Base-by-base conservation (phyloP, 2,888 invertebrate species). In the Deroplatys truncata region DNA sequence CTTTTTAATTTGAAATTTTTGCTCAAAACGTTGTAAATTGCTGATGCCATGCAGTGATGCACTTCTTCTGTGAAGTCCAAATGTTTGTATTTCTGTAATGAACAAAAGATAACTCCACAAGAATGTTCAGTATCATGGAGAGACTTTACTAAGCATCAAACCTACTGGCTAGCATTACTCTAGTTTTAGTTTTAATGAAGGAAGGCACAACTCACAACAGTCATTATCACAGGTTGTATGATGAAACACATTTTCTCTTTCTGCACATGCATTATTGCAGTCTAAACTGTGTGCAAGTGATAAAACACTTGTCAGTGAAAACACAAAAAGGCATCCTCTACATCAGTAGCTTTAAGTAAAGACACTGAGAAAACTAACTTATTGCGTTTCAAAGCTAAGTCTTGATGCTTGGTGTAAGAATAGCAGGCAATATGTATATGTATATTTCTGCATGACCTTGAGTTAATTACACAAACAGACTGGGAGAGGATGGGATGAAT, bases 381-480 rank as follows among this genome's bases (percentile, higher is more conserved):
- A 86, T 82, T 86, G 72, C 28, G 31, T 29, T 82, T 29, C 31
- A 86, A 86, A 29, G 86, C 31, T 86, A 25, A 29, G 7, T 86
- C 82, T 72, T 86, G 29, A 86, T 82, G 28, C 49, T 72, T 72
- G 56, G 56, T 72, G 7, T 72, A 72, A 5, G 56, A 43, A 28
- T 31, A 86, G 82, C 86, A 82, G 82, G 86, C 83, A 28, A 29
- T 72, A 72, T 56, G 35, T 31, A 87, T 87, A 49, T 10, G 7
- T 56, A 72, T 16, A 72, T 72, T 72, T 72, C 87, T 87, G 87
- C 87, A 87, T 87, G 87, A 87, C 83, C 87, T 87, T 87, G 35
- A 43, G 25, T 82, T 87, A 87, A 87, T 87, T 87, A 83, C 86
- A 82, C 35, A 87, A 29, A 20, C 35, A 87, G 82, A 87, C 28